These are phyloP conservation scores for Motacilla alba DNA, from an alignment of 2,113 vertebrate genomes.

Conservation along the genomic window DNA sequence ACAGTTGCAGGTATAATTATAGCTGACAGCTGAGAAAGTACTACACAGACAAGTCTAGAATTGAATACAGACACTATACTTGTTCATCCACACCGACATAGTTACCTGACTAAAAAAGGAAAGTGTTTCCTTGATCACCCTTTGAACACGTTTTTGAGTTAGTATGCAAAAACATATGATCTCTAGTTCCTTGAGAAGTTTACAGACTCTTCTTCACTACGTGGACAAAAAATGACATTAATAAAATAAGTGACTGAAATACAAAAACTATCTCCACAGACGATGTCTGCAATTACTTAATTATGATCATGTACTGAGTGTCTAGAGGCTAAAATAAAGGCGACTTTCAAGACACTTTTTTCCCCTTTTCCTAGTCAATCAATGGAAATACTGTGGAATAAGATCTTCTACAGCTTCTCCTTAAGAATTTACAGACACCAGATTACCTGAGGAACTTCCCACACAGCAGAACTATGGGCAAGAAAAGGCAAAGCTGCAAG, in stretches of 20 bases:
- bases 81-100: neutral
- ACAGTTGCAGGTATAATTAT: conserved; percentile 1
- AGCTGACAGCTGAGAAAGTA: neutral
- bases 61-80: neutral
- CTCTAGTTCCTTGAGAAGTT: neutral
- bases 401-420: neutral
- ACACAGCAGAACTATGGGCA: neutral
- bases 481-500: neutral
- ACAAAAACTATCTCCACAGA: neutral
- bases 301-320: neutral
- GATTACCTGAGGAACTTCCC: neutral
- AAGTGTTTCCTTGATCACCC: neutral
- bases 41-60: neutral
- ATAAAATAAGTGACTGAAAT: neutral
- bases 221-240: neutral
- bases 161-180: neutral
- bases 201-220: neutral
- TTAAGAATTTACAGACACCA: neutral
- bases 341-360: neutral
- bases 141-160: neutral
- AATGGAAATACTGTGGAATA: neutral
- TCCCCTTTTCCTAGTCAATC: neutral
- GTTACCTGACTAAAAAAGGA: neutral
- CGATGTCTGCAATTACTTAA: neutral
- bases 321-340: neutral